phyloP scores from a whole-genome alignment of 2,888 invertebrate genomes.

The Clepsis dumicolana region DNA sequence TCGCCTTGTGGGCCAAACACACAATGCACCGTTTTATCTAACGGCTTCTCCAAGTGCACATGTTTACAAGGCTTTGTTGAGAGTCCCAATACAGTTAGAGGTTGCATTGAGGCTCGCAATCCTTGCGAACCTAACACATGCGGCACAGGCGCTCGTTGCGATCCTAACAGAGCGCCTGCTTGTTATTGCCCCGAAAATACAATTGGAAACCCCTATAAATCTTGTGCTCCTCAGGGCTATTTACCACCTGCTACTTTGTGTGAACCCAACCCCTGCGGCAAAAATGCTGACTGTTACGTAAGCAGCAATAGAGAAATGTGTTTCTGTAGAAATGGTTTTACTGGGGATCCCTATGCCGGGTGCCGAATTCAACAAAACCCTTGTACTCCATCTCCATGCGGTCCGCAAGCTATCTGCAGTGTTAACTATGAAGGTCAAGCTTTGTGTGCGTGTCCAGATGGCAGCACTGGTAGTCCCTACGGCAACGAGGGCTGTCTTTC shows the following conservation, averaged over 20 bases:
- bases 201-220: conserved; percentile 93
- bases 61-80: conserved; percentile 93
- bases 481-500: conserved; percentile 90
- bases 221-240: conserved; percentile 87
- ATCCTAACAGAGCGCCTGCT: conserved; percentile 91
- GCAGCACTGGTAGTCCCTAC: conserved; percentile 92
- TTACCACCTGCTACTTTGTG: conserved; percentile 88
- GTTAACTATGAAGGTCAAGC: conserved; percentile 89
- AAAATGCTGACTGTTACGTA: conserved; percentile 94
- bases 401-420: conserved; percentile 91
- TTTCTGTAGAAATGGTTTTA: conserved; percentile 91
- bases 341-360: conserved; percentile 93
- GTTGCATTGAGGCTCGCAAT: conserved; percentile 92
- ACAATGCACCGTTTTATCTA: conserved; percentile 91
- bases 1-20: conserved; percentile 96
- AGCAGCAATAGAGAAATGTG: conserved; percentile 93
- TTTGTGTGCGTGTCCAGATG: conserved; percentile 90
- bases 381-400: conserved; percentile 93
- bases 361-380: conserved; percentile 90
- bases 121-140: conserved; percentile 94
- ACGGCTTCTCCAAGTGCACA: conserved; percentile 95
- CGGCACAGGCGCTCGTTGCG: conserved; percentile 92
- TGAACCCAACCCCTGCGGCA: conserved; percentile 93
- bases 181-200: conserved; percentile 95
- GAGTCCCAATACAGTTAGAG: conserved; percentile 95